These are phyloP conservation scores for Lingula anatina DNA, from an alignment of 2,888 invertebrate species.

Conservation along the genomic window DNA sequence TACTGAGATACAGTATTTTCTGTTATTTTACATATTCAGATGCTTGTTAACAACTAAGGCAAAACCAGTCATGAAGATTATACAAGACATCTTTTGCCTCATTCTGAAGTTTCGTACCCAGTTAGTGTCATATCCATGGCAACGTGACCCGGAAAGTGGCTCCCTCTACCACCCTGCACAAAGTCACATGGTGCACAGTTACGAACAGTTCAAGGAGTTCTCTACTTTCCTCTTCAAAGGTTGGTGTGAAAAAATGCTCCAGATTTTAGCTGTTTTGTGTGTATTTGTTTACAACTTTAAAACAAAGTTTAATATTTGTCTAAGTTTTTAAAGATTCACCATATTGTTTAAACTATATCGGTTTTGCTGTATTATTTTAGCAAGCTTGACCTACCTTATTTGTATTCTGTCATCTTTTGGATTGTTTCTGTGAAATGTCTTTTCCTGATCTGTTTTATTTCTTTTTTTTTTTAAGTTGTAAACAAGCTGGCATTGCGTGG, in stretches of 20 bases:
- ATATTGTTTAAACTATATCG: no score
- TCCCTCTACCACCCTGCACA: slow-evolving; percentile 37
- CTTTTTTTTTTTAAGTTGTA: slow-evolving; percentile 43
- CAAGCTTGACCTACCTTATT: no score
- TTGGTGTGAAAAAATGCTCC: slow-evolving; percentile 9
- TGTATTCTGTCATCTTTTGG: neutral
- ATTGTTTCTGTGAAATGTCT: neutral
- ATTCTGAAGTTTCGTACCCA: slow-evolving; percentile 47
- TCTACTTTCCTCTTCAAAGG: slow-evolving; percentile 48
- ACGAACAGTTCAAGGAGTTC: slow-evolving; percentile 41
- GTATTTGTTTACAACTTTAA: neutral
- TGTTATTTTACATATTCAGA: no score
- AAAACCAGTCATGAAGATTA: slow-evolving; percentile 45
- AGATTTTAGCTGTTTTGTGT: neutral
- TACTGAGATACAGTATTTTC: no score
- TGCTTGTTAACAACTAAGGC: slow-evolving; percentile 50
- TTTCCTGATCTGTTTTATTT: slow-evolving; percentile 1
- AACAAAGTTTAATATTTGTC: no score
- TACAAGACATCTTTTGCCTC: slow-evolving; percentile 46
- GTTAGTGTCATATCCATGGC: slow-evolving; percentile 36
- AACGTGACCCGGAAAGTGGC: slow-evolving; percentile 13
- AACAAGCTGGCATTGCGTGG: slow-evolving; percentile 40
- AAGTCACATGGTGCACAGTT: slow-evolving; percentile 29
- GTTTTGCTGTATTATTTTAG: no score
- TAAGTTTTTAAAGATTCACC: no score